phyloP scores from a whole-genome alignment of 35 echinoderm and acorn worm species.

The Apostichopus parvimensis region DNA sequence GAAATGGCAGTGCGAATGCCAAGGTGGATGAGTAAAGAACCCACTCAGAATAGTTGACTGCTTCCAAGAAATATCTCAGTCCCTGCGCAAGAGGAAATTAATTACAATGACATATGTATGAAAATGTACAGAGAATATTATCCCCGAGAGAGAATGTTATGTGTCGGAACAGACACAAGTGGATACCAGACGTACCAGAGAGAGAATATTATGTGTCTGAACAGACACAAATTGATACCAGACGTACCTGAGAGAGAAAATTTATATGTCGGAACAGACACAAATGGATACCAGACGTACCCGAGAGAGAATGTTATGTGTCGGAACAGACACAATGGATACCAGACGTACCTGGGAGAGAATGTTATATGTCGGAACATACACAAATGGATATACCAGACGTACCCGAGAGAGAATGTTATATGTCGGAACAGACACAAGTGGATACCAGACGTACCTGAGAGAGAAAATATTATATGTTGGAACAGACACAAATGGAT shows the following conservation, averaged over 20 bases:
- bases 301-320: slow-evolving; percentile 70
- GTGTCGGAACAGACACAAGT: neutral
- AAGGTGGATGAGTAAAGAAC: slow-evolving; percentile 59
- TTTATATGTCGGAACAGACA: neutral
- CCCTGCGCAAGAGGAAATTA: slow-evolving; percentile 49
- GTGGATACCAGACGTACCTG: neutral
- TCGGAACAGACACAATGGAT: neutral
- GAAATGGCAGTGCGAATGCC: slow-evolving; percentile 61
- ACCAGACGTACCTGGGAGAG: neutral
- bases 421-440: neutral
- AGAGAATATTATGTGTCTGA: slow-evolving; percentile 55
- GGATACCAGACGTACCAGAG: slow-evolving; percentile 63
- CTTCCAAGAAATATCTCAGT: slow-evolving; percentile 75
- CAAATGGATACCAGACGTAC: slow-evolving; percentile 42
- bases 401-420: slow-evolving; percentile 78
- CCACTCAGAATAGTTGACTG: slow-evolving; percentile 76
- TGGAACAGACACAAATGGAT: slow-evolving; percentile 11
- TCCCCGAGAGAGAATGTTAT: no score
- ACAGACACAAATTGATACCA: neutral
- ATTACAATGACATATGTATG: no score
- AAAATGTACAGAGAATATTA: no score
- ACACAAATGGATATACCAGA: slow-evolving; percentile 7
- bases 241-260: no score
- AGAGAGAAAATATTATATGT: no score
- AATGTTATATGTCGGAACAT: neutral